Base-by-base conservation (phyloP, 1,140 invertebrate genomes). In the Physella acuta region DNA sequence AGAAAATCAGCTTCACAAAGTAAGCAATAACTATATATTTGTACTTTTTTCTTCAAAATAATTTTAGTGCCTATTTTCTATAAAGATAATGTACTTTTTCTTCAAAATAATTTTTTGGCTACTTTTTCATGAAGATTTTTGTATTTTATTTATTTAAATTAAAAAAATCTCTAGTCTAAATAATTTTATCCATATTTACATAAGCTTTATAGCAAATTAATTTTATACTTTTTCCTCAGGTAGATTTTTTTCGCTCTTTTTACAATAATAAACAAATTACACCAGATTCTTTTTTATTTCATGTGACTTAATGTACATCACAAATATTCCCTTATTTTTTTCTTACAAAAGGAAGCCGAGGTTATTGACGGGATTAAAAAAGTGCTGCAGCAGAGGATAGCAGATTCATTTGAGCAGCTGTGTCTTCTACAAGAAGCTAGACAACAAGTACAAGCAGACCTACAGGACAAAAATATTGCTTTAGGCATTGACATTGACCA, bases 351-450 rank as follows among this genome's bases (percentile, higher is more conserved):
- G 90, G 92, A 94, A 85, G 85, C 91, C 28, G 88, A 88, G 61
- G 88, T 92, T 3, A 88, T 92, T 44, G 91, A 93, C 80, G 89
- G 88, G 34, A 90, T 92, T 68, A 91, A 92, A 78, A 89, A 89
- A 73, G 80, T 90, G 72, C 80, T 94, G 34, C 88, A 90, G 53
- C 89, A 90, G 68, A 89, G 90, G 69, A 90, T 90, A 73, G 89
- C 92, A 78, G 89, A 90, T 39, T 88, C 91, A 0, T 94, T 93
- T 91, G 92, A 94, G 79, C 93, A 94, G 83, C 85, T 94, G 14
- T 92, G 91, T 79, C 88, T 90, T 36, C 82, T 96, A 28, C 91
- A 93, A 82, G 91, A 93, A 71, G 88, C 93, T 0, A 89, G 90
- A 70, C 92, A 91, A 73, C 90, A 92, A 81, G 82, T 96, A 14